Evolutionary conservation across 2,113 vertebrate species (phyloP).

Genomic region (Chascanopsetta lugubris): DNA sequence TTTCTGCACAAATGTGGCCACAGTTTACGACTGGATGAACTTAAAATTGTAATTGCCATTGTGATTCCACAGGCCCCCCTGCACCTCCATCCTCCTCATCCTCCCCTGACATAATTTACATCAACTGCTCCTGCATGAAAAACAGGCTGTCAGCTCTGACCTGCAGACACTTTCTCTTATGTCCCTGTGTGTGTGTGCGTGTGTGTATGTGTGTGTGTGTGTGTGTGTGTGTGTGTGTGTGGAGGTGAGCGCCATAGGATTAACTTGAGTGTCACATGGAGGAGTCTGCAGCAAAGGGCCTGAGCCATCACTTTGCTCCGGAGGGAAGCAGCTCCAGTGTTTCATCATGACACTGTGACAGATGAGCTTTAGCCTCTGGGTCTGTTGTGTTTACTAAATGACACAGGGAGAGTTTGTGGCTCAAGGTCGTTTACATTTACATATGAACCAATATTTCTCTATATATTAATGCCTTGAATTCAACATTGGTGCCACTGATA

Average conservation of each 20-base stretch:
- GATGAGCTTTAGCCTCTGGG: conserved; percentile 34
- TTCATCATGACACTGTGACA: conserved; percentile 14
- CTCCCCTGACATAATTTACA: conserved; percentile 17
- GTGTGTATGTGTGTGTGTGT: neutral
- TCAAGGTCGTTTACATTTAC: conserved; percentile 6
- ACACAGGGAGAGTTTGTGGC: neutral
- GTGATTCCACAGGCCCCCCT: conserved; percentile 15
- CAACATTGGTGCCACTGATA: no score
- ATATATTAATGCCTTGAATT: no score
- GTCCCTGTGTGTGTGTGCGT: neutral
- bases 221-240: neutral
- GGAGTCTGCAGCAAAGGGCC: neutral
- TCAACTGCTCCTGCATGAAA: conserved; percentile 42
- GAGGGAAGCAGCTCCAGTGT: conserved; percentile 22
- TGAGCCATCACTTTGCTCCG: conserved; percentile 19
- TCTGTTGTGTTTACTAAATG: neutral
- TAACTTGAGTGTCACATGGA: conserved; percentile 32
- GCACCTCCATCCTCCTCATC: conserved; percentile 6
- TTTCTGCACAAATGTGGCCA: no score
- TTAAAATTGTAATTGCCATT: neutral
- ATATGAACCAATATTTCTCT: no score
- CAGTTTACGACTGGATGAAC: no score
- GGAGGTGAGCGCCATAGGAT: conserved; percentile 5
- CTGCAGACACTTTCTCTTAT: conserved; percentile 18
- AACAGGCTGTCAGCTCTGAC: conserved; percentile 41